Evolutionary conservation across 2,888 invertebrate genomes (phyloP), one percentile per base, ranked within the genome.

Genomic region (Syrista parreyssii): DNA sequence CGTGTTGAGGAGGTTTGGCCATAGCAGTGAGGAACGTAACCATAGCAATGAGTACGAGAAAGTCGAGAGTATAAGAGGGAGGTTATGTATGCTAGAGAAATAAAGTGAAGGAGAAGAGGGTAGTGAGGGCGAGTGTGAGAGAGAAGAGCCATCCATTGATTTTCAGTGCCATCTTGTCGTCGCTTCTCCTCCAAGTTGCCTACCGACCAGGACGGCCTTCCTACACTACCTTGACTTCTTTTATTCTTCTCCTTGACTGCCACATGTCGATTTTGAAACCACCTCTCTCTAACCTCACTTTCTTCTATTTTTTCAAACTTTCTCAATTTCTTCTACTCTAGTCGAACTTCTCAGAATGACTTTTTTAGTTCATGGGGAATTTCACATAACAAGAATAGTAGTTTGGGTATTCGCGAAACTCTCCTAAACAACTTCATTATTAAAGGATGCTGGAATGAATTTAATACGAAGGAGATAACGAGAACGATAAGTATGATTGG

Each of bases 91-190:
- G 74, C n/a, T 33, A 77, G 40, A 71, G 73, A 72, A 73, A 75
- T 76, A 73, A 55, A 68, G 75, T 73, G 78, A 76, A 73, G 74
- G 78, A 76, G 78, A 68, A 78, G 33, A 76, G 74, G 55, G 76
- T 78, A 68, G 76, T 71, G 76, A 73, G 78, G 69, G 79, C 75
- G 79, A 73, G 79, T 68, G 76, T 74, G 79, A 75, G 78, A 77
- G 79, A 75, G 77, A 71, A 78, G 78, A 81, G 82, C 83, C 86
- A 88, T 88, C 89, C 91, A 91, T 91, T 90, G 91, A 91, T 91
- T 91, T 91, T 91, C 90, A 90, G 90, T 89, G 89, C 90, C 90
- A 89, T 90, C 90, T 89, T 90, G 90, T 90, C 89, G 90, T 88
- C 86, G 86, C 86, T 87, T 82, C 83, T 84, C 81, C 81, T 81